These are phyloP conservation scores for Athene cunicularia DNA, from an alignment of 2,113 vertebrate genomes.

Conservation along the genomic window DNA sequence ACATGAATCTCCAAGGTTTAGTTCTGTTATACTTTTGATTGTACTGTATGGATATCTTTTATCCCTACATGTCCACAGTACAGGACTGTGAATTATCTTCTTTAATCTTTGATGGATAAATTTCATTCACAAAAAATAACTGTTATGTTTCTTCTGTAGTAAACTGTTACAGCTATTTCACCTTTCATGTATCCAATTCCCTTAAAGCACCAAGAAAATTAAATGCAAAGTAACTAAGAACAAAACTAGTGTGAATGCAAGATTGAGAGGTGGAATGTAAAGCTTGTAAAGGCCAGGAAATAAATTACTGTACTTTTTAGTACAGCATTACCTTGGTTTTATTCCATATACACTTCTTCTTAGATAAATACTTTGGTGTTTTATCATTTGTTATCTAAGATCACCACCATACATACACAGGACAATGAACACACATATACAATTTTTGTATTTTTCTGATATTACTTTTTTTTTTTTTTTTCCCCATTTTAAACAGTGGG, in stretches of 20 bases:
- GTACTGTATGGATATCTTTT: background rate
- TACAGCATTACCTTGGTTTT: background rate
- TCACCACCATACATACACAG: background rate
- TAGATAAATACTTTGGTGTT: background rate
- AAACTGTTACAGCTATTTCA: background rate
- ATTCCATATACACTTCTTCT: background rate
- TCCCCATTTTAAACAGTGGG: background rate
- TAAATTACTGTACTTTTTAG: background rate
- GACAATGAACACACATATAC: background rate
- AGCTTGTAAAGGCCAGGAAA: background rate
- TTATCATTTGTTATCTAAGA: background rate
- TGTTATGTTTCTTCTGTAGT: background rate
- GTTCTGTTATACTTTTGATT: background rate
- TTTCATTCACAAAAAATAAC: background rate
- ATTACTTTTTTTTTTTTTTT: background rate
- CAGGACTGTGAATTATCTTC: background rate
- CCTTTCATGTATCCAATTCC: background rate
- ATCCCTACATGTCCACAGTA: background rate
- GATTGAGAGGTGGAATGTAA: background rate
- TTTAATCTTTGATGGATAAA: background rate
- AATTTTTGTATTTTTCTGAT: background rate
- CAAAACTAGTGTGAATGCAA: background rate
- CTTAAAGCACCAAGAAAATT: background rate
- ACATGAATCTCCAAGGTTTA: background rate
- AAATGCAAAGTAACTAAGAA: background rate